A percentile compares a stretch with the other conserved stretches of the same genome.
Conservation (phyloP, 1,140 invertebrate species). For the Episyrphus balteatus region DNA sequence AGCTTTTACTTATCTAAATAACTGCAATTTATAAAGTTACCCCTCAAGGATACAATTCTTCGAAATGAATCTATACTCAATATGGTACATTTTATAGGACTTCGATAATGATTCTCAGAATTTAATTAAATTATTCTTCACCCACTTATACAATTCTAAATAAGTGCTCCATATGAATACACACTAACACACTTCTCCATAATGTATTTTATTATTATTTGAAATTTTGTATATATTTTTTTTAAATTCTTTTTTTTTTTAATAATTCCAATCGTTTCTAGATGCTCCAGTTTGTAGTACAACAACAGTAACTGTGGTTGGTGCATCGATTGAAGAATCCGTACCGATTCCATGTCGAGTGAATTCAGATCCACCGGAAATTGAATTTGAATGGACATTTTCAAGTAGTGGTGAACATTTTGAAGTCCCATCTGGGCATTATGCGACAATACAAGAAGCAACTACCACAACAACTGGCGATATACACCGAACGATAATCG, state of each 20-base stretch:
- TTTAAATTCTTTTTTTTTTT: conserved; percentile 6
- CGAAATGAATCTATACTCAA: too few relatives aligned
- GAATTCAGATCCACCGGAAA: conserved; percentile 71
- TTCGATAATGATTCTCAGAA: too few relatives aligned
- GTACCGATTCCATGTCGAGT: conserved; percentile 72
- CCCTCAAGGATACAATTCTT: too few relatives aligned
- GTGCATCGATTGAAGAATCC: conserved; percentile 71
- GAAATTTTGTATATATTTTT: not conserved
- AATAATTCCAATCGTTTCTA: conserved; percentile 38
- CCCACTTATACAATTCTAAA: too few relatives aligned
- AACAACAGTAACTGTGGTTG: conserved; percentile 58
- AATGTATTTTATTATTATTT: too few relatives aligned
- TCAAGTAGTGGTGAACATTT: conserved; percentile 78
- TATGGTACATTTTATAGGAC: too few relatives aligned
- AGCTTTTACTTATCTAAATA: too few relatives aligned
- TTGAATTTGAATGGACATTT: conserved; percentile 79
- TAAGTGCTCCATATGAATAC: too few relatives aligned
- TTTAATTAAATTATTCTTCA: too few relatives aligned
- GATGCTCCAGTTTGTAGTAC: conserved; percentile 71
- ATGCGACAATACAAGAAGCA: conserved; percentile 35
- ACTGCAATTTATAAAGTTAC: too few relatives aligned
- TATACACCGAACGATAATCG: conserved; percentile 32
- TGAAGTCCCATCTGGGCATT: conserved; percentile 54
- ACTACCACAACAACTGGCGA: conserved; percentile 28
- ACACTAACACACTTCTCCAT: too few relatives aligned